A percentile compares a stretch with the other conserved stretches of the same genome.
phyloP scores from a whole-genome alignment of 2,797 vertebrate species.

The Chaunax sp. region DNA sequence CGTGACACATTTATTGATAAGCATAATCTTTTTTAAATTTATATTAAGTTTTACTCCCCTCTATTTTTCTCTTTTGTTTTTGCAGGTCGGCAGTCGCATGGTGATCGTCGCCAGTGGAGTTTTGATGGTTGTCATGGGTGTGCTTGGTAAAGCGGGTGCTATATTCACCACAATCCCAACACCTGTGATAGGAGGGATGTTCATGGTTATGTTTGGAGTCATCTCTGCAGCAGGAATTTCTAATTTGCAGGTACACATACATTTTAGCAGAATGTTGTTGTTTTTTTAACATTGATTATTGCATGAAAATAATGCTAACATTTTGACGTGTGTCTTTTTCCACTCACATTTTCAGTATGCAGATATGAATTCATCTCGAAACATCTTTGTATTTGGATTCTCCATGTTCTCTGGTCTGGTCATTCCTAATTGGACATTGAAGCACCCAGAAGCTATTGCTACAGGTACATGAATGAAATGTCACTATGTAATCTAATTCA shows the following conservation, averaged over 20 bases:
- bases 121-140: constrained; percentile 89
- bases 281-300: background rate
- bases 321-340: background rate
- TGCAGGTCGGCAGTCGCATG: constrained; percentile 93
- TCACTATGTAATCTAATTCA: background rate
- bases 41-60: background rate
- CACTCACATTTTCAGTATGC: constrained; percentile 83
- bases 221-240: constrained; percentile 93
- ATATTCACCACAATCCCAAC: constrained; percentile 93
- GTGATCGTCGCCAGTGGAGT: constrained; percentile 90
- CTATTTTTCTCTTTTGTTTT: constrained; percentile 24
- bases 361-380: constrained; percentile 97
- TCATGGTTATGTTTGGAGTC: constrained; percentile 95
- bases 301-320: background rate
- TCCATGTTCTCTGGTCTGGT: constrained; percentile 92
- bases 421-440: constrained; percentile 92
- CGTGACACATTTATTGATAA: background rate
- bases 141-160: constrained; percentile 92
- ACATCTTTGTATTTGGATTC: constrained; percentile 97
- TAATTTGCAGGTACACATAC: constrained; percentile 90
- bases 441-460: constrained; percentile 83
- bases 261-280: background rate
- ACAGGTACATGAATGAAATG: constrained; percentile 84
- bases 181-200: constrained; percentile 95
- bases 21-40: background rate